Base-by-base conservation (phyloP, 2,888 invertebrate genomes). In the Drosophila formosana region DNA sequence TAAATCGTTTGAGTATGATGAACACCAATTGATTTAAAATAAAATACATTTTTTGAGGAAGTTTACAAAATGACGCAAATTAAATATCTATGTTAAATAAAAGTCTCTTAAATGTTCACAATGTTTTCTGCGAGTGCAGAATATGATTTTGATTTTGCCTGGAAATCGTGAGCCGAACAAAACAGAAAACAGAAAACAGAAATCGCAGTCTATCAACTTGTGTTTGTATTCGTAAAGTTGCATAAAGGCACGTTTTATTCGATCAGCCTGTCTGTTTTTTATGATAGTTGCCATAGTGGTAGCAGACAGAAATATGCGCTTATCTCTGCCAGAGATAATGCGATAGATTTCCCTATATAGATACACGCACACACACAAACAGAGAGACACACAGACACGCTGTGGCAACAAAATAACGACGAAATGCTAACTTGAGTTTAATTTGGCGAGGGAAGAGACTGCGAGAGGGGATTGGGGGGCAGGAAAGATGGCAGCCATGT, bases 321-420 rank as follows among this genome's bases (percentile, higher is more conserved):
- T 72, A 75, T 75, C 75, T 61, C 25, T 30, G 41, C 26, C 50
- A 47, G 53, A 73, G 70, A 74, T 69, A 70, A 53, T 66, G 70
- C 49, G 11, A 56, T 52, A 55, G 53, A 64, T 43, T 45, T 51
- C 23, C 18, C 28, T 56, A 41, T 13, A 53, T 46, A 64, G 4
- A 51, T 28, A 56, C 30, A n/a, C 37, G 56, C 46, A 45, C 28
- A 49, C 32, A 45, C 32, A 45, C 47, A 56, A 5, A 58, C 3
- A 56, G 8, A 32, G 18, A 32, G 5, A 49, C 6, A 32, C 1
- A 47, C 25, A 53, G 72, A 56, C 13, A 11, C 1, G 11, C 55
- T 65, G 58, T 65, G 78, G 53, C 63, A 84, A 77, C 82, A 88
- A 79, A 68, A 71, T 72, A 84, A 81, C 76, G 80, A 82, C 79